Evolutionary conservation across 1,140 invertebrate species (phyloP).

Genomic region (Trichoplusia ni): DNA sequence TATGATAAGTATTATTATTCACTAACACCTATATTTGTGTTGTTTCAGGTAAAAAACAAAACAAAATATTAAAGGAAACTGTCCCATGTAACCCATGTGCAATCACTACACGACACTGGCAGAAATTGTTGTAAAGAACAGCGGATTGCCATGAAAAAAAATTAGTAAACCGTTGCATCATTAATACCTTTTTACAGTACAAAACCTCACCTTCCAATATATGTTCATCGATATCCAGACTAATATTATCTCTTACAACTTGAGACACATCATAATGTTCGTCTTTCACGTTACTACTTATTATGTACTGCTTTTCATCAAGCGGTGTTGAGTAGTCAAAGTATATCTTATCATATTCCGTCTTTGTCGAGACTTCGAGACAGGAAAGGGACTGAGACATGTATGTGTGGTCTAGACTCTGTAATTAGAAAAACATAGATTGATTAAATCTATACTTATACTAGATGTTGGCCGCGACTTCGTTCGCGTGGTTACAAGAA

Average conservation of each 20-base stretch:
- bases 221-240: constrained; percentile 56
- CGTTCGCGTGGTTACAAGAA: too few relatives aligned
- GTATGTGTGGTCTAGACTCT: constrained; percentile 70
- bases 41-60: too few relatives aligned
- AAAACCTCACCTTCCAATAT: constrained; percentile 55
- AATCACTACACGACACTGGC: too few relatives aligned
- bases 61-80: too few relatives aligned
- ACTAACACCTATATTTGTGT: too few relatives aligned
- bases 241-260: constrained; percentile 55
- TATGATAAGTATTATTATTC: too few relatives aligned
- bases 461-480: too few relatives aligned
- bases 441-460: neutral
- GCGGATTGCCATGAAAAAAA: neutral
- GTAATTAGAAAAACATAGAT: constrained; percentile 30
- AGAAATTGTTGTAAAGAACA: neutral
- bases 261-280: constrained; percentile 60
- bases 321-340: constrained; percentile 48
- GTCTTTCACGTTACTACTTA: constrained; percentile 54
- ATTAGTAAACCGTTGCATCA: too few relatives aligned
- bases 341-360: constrained; percentile 65
- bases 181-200: too few relatives aligned
- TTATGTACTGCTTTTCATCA: constrained; percentile 48
- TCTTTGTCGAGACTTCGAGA: constrained; percentile 50
- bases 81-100: too few relatives aligned
- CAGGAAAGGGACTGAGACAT: constrained; percentile 66